Evolutionary conservation across 2,888 invertebrate genomes (phyloP).

Genomic region (Acleris laterana): DNA sequence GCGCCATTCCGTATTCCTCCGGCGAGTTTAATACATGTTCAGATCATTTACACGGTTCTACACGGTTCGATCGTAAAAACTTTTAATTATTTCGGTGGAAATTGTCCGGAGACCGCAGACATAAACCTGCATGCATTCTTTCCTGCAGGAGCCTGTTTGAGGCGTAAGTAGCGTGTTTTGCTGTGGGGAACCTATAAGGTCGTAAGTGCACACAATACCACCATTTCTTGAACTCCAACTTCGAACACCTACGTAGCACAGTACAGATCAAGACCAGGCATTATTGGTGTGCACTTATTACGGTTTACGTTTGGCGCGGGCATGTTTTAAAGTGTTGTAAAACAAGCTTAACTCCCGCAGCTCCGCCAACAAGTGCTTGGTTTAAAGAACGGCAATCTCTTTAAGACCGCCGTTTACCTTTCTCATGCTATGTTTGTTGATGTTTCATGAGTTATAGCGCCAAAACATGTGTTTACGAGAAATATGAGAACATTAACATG

Average conservation of each 20-base stretch:
- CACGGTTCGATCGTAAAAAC: conserved; percentile 73
- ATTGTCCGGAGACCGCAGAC: conserved; percentile 70
- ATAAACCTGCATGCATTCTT: conserved; percentile 75
- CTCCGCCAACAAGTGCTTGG: conserved; percentile 49
- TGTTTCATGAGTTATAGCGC: too few relatives aligned
- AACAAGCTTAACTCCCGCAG: conserved; percentile 68
- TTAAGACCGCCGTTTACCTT: conserved; percentile 45
- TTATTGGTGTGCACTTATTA: too few relatives aligned
- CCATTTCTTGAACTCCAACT: too few relatives aligned
- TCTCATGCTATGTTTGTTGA: conserved; percentile 46
- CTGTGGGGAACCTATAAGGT: conserved; percentile 52
- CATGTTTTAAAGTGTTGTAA: conserved; percentile 82
- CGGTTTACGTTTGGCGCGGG: conserved; percentile 38
- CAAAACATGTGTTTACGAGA: too few relatives aligned
- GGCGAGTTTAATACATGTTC: conserved; percentile 48
- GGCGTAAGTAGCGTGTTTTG: conserved; percentile 77
- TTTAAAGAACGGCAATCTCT: conserved; percentile 63
- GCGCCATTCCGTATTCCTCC: conserved; percentile 55
- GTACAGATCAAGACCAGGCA: too few relatives aligned
- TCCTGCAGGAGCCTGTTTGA: conserved; percentile 56
- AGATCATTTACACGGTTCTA: conserved; percentile 65
- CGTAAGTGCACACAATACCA: too few relatives aligned
- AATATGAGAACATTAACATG: too few relatives aligned
- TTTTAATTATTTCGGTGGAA: conserved; percentile 79
- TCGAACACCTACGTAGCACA: too few relatives aligned